Conservation (phyloP, 1,140 invertebrate genomes). For the Melipona quadrifasciata region DNA sequence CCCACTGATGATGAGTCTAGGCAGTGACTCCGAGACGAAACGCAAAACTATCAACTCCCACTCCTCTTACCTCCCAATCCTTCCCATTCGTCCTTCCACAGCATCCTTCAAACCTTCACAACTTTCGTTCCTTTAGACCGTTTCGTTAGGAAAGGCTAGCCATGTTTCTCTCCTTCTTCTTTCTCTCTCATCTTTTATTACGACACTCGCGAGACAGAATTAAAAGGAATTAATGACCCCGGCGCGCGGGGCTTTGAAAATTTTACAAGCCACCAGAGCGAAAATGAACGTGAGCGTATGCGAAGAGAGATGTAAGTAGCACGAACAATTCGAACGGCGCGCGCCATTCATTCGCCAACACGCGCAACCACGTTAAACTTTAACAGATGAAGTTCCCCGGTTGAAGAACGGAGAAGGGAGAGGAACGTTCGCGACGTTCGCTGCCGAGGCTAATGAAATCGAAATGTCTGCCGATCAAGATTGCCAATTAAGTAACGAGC, state of each 20-base stretch:
- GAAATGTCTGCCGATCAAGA: not conserved
- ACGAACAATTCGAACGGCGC: slow-evolving; percentile 29
- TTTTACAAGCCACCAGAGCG: not conserved
- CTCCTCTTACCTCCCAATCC: too few relatives aligned
- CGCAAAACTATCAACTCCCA: too few relatives aligned
- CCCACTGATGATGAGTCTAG: too few relatives aligned
- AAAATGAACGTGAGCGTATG: not conserved
- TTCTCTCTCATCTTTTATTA: slow-evolving; percentile 18
- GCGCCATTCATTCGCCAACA: not conserved
- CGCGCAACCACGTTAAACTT: slow-evolving; percentile 21
- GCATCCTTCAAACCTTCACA: too few relatives aligned
- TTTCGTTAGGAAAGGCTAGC: too few relatives aligned
- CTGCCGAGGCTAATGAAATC: not conserved
- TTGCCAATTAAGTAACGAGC: slow-evolving; percentile 3
- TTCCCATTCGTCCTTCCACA: too few relatives aligned
- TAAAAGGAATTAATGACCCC: slow-evolving; percentile 44
- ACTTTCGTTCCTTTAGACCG: too few relatives aligned
- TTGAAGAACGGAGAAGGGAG: not conserved
- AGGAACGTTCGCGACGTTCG: not conserved
- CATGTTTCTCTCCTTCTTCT: not conserved
- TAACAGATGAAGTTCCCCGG: slow-evolving; percentile 16
- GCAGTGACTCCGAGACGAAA: too few relatives aligned
- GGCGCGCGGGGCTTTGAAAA: slow-evolving; percentile 38
- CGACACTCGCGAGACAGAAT: slow-evolving; percentile 31
- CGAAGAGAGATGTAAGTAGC: too few relatives aligned